These are phyloP conservation scores for Acromyrmex charruanus DNA, from an alignment of 1,140 invertebrate genomes.

Conservation along the genomic window DNA sequence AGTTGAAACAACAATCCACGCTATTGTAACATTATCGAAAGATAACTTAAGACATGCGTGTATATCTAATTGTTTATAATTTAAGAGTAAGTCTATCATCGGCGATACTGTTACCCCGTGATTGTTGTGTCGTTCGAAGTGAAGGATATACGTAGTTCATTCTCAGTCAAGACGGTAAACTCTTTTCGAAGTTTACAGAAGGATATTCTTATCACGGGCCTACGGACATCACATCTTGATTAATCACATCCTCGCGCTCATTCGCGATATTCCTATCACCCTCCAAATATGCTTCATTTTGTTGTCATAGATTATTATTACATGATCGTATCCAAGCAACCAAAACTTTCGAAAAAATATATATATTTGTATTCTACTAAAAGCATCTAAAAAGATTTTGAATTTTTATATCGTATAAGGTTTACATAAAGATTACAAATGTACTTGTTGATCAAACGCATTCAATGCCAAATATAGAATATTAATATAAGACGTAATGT, in stretches of 20 bases:
- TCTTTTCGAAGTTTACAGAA: conserved; percentile 15
- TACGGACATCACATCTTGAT: conserved; percentile 47
- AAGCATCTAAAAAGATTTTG: neutral
- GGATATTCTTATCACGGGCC: conserved; percentile 49
- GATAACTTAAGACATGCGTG: conserved; percentile 41
- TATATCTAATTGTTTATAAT: conserved; percentile 53
- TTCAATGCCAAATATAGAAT: neutral
- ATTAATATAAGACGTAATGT: conserved; percentile 2
- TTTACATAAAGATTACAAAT: conserved; percentile 11
- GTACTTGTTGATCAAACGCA: neutral
- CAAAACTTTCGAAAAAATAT: neutral
- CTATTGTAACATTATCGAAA: conserved; percentile 48
- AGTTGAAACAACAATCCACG: conserved; percentile 23
- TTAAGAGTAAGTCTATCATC: conserved; percentile 51
- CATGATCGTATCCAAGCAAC: conserved; percentile 21
- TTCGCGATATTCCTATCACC: conserved; percentile 20
- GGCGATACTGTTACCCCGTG: neutral
- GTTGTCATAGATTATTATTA: neutral
- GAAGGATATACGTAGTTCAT: neutral
- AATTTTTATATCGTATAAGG: neutral
- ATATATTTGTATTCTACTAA: neutral
- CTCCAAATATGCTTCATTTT: conserved; percentile 4
- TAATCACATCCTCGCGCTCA: conserved; percentile 7
- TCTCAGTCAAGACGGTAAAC: neutral
- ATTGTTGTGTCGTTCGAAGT: conserved; percentile 22